phyloP scores from a whole-genome alignment of 2,113 vertebrate species.

The Puma concolor region DNA sequence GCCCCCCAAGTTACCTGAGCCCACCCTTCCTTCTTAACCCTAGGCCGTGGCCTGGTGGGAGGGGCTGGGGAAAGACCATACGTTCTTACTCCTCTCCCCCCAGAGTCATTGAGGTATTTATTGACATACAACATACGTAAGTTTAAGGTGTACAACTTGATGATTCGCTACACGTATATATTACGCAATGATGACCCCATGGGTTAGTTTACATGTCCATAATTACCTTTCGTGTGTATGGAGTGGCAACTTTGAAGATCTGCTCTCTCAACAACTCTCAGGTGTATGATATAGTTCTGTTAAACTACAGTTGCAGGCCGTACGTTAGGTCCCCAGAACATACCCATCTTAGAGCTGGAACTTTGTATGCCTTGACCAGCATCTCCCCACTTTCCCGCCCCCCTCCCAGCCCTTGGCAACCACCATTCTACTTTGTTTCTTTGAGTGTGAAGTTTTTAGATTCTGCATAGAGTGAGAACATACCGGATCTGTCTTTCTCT shows the following conservation, averaged over 20 bases:
- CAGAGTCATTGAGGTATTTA: neutral
- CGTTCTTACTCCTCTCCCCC: neutral
- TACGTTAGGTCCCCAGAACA: neutral
- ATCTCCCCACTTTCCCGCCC: neutral
- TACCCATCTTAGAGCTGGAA: neutral
- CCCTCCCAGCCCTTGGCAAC: neutral
- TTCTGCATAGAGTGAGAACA: neutral
- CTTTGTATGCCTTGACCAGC: neutral
- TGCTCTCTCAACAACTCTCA: neutral
- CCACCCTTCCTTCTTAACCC: neutral
- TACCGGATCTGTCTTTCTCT: neutral
- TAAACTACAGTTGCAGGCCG: accelerated
- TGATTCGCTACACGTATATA: neutral
- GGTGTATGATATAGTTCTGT: accelerated
- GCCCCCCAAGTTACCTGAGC: neutral
- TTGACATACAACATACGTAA: neutral
- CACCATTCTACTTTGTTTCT: neutral
- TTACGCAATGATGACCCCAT: neutral
- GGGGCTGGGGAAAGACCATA: neutral
- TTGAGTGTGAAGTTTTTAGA: neutral
- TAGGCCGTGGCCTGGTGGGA: neutral
- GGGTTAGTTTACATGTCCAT: too few relatives aligned
- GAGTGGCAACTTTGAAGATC: too few relatives aligned
- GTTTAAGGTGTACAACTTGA: neutral
- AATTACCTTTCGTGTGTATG: neutral